phyloP scores from a whole-genome alignment of 1,140 invertebrate genomes.

The fruit fly (Drosophila melanogaster) region DNA sequence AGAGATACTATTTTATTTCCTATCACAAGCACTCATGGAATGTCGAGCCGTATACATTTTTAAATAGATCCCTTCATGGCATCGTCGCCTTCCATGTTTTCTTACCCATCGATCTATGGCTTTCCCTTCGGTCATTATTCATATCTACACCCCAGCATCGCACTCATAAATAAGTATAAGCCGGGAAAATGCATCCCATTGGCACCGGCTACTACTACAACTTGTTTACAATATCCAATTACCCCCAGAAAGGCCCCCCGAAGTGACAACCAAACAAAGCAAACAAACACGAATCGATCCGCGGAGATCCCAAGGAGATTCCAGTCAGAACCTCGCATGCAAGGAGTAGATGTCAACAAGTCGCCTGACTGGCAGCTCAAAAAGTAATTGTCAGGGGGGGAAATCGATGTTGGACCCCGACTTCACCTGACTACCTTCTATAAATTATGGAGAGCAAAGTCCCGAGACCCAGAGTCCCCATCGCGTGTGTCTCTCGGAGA shows the following conservation, averaged over 20 bases:
- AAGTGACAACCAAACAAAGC: constrained; percentile 47
- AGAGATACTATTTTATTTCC: constrained; percentile 6
- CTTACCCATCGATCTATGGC: constrained; percentile 52
- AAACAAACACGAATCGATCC: constrained; percentile 41
- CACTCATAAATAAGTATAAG: constrained; percentile 53
- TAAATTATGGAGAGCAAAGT: constrained; percentile 76
- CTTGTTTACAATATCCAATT: constrained; percentile 80
- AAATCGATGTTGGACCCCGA: constrained; percentile 40
- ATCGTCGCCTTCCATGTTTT: too few species aligned
- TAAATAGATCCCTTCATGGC: too few species aligned
- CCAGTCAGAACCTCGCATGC: constrained; percentile 26
- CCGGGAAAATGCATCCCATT: constrained; percentile 26
- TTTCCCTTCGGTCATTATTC: constrained; percentile 54
- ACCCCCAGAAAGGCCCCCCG: constrained; percentile 66
- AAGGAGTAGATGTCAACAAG: constrained; percentile 72
- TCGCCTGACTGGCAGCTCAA: constrained; percentile 75
- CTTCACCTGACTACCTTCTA: constrained; percentile 80
- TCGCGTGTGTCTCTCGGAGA: constrained; percentile 27
- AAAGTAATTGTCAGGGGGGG: constrained; percentile 68
- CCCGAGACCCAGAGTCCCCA: constrained; percentile 15
- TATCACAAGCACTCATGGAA: constrained; percentile 17
- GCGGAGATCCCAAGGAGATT: constrained; percentile 30
- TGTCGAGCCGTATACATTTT: constrained; percentile 1
- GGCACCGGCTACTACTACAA: constrained; percentile 54
- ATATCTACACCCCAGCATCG: constrained; percentile 63